phyloP scores from a whole-genome alignment of 2,113 vertebrate species.

The Toxotes jaculatrix region DNA sequence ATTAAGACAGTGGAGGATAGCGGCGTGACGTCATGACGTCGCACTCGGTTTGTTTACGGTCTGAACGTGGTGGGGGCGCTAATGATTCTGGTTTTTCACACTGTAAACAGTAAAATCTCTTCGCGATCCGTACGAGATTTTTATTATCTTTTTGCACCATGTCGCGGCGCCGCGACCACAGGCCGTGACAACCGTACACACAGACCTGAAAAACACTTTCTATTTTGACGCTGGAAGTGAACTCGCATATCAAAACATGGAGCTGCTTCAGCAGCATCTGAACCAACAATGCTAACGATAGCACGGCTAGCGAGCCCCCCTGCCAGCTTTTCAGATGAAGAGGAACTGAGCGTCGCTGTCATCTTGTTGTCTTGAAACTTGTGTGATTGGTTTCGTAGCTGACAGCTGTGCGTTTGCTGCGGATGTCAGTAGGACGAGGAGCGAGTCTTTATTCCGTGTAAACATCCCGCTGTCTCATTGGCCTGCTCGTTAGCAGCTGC shows the following conservation, averaged over 20 bases:
- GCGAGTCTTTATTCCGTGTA: neutral
- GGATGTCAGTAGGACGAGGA: neutral
- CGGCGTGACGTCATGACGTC: too few relatives aligned
- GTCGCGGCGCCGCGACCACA: neutral
- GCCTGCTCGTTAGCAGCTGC: slow-evolving; percentile 15
- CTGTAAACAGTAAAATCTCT: slow-evolving; percentile 31
- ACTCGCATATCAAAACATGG: slow-evolving; percentile 22
- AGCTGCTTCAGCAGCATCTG: neutral
- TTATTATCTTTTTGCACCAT: neutral
- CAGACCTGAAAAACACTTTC: neutral
- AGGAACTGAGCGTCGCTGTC: neutral
- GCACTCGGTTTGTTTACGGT: slow-evolving; percentile 73
- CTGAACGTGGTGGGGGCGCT: slow-evolving; percentile 52
- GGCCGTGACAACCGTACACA: neutral
- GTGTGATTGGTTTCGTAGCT: neutral
- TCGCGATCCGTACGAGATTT: neutral
- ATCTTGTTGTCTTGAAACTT: neutral
- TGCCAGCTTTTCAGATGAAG: neutral
- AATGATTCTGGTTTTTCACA: slow-evolving; percentile 16
- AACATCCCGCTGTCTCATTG: neutral
- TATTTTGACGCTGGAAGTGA: neutral
- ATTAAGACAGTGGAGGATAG: too few relatives aligned
- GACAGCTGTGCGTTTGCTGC: neutral
- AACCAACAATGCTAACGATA: slow-evolving; percentile 46
- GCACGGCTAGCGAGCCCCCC: slow-evolving; percentile 30